These are phyloP conservation scores for Pelecanus crispus DNA, from an alignment of 2,113 vertebrate species.

Conservation along the genomic window DNA sequence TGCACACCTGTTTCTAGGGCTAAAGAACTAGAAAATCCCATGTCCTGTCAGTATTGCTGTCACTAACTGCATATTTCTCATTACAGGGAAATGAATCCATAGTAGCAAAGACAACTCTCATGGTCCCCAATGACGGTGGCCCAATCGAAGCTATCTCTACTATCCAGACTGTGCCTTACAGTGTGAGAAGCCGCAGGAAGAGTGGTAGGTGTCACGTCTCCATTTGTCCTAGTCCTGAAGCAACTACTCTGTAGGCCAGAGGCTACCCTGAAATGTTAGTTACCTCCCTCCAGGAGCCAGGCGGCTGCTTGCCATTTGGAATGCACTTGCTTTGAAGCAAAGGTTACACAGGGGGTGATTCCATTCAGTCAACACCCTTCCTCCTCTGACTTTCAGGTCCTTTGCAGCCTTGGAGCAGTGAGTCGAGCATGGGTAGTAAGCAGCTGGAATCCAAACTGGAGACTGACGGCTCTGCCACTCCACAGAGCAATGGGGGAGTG, in stretches of 20 bases:
- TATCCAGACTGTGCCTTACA: conserved; percentile 87
- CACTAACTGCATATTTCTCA: background rate
- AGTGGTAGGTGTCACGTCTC: conserved; percentile 70
- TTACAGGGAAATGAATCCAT: conserved; percentile 90
- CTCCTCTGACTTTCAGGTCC: conserved; percentile 67
- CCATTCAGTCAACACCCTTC: background rate
- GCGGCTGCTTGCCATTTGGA: background rate
- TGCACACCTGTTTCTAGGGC: background rate
- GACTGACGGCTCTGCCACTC: conserved; percentile 72
- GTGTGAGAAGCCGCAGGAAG: conserved; percentile 81
- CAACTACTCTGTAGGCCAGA: accelerated
- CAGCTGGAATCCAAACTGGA: conserved; percentile 70
- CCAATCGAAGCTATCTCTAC: conserved; percentile 92
- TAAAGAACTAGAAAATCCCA: accelerated
- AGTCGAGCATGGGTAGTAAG: conserved; percentile 74
- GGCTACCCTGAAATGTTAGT: accelerated
- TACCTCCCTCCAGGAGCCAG: background rate
- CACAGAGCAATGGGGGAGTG: conserved; percentile 75
- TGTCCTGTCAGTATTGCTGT: background rate
- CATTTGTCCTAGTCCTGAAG: background rate
- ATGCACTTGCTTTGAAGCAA: background rate
- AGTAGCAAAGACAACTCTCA: conserved; percentile 92
- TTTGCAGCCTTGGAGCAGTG: conserved; percentile 84
- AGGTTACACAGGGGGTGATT: background rate
- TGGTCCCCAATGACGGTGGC: conserved; percentile 86